These are phyloP conservation scores for Cephus spinipes DNA, from an alignment of 2,888 invertebrate species.

Conservation along the genomic window DNA sequence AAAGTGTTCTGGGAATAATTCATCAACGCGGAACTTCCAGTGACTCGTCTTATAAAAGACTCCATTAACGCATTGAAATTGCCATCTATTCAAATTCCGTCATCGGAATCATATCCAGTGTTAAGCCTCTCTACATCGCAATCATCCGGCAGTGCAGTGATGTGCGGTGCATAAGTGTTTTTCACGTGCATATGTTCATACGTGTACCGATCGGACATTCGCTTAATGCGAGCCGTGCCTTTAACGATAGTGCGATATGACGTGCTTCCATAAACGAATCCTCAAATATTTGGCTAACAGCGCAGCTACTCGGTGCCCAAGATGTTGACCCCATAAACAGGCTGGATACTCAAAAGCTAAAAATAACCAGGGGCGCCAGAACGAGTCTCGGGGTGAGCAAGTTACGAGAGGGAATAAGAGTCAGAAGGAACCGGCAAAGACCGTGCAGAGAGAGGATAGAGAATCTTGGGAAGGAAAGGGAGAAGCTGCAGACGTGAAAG, in stretches of 20 bases:
- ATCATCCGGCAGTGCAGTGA: not conserved
- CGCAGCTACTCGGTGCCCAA: constrained; percentile 12
- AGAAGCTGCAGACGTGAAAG: not conserved
- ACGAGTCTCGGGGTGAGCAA: constrained; percentile 32
- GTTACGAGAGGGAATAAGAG: constrained; percentile 37
- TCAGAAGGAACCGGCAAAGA: not conserved
- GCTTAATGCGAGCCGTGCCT: not conserved
- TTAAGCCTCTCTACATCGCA: not conserved
- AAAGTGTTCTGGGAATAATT: not conserved
- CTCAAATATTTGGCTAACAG: constrained; percentile 15
- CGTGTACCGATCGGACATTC: not conserved
- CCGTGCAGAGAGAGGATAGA: constrained; percentile 7
- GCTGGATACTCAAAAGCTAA: constrained; percentile 43
- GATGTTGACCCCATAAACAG: constrained; percentile 56
- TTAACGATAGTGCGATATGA: not conserved
- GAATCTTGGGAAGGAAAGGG: constrained; percentile 7
- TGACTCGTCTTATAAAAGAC: not conserved
- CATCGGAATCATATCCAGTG: not conserved
- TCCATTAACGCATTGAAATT: not conserved
- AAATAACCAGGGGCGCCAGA: constrained; percentile 47
- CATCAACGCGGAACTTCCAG: not conserved
- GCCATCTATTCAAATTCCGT: not conserved
- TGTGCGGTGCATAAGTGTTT: not conserved
- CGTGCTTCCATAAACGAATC: constrained; percentile 8
- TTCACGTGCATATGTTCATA: not conserved